These are phyloP conservation scores for Aplochiton taeniatus DNA, from an alignment of 2,797 vertebrate species.

Conservation along the genomic window DNA sequence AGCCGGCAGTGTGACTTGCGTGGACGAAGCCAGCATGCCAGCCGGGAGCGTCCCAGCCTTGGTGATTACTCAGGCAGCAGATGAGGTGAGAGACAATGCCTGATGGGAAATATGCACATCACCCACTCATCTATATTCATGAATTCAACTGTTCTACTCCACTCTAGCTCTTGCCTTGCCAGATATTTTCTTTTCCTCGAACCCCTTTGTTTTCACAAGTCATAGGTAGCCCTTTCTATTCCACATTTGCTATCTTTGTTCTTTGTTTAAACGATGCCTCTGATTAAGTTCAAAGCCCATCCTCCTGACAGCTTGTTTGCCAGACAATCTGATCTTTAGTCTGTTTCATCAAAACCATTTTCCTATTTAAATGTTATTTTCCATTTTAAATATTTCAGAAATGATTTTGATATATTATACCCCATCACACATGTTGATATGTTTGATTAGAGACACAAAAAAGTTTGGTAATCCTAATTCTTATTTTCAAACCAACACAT, in stretches of 20 bases:
- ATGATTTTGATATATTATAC: too few species aligned
- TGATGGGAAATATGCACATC: constrained; percentile 57
- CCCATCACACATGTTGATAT: constrained; percentile 26
- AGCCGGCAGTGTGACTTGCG: not conserved
- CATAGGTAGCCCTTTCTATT: constrained; percentile 61
- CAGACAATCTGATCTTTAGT: constrained; percentile 35
- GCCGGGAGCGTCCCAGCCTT: constrained; percentile 38
- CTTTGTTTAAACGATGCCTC: constrained; percentile 64
- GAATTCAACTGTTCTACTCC: constrained; percentile 50
- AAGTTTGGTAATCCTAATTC: not conserved
- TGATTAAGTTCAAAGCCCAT: constrained; percentile 66
- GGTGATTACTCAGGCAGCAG: constrained; percentile 65
- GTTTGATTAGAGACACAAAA: constrained; percentile 25
- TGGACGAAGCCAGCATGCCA: constrained; percentile 42
- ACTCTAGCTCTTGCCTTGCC: constrained; percentile 31
- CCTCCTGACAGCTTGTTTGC: constrained; percentile 56
- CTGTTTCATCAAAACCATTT: constrained; percentile 43
- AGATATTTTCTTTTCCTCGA: constrained; percentile 43
- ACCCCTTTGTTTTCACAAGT: constrained; percentile 48
- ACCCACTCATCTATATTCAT: constrained; percentile 66
- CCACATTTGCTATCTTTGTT: constrained; percentile 60
- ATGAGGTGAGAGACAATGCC: constrained; percentile 64
- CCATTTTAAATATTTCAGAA: constrained; percentile 26
- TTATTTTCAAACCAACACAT: constrained; percentile 4
- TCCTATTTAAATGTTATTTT: constrained; percentile 35